Evolutionary conservation across 2,888 invertebrate species (phyloP).

Genomic region (Chromoteleia sp.): DNA sequence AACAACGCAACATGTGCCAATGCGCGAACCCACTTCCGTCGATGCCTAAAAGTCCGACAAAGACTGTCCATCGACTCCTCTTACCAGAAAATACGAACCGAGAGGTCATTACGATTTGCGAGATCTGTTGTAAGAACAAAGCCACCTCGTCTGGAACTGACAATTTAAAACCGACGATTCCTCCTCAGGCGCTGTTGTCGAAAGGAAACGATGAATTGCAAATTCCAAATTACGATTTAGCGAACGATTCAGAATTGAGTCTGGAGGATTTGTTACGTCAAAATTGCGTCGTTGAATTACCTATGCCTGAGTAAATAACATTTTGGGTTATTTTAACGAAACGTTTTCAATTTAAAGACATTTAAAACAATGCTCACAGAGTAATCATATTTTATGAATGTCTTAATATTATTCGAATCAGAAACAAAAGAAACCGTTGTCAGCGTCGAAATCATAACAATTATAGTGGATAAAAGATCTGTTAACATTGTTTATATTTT

Average conservation of each 20-base stretch:
- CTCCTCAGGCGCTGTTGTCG: background rate
- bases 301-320: conserved; percentile 86
- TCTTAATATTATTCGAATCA: no score
- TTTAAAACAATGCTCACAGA: no score
- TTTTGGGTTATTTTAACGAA: background rate
- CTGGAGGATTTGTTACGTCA: conserved; percentile 81
- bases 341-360: no score
- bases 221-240: conserved; percentile 19
- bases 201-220: conserved; percentile 32
- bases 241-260: conserved; percentile 72
- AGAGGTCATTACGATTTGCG: conserved; percentile 20
- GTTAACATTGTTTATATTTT: no score
- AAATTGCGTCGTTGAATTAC: conserved; percentile 86
- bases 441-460: no score
- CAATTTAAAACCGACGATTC: background rate
- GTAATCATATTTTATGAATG: no score
- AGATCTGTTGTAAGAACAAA: conserved; percentile 49
- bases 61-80: conserved; percentile 57
- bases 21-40: conserved; percentile 48
- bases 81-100: conserved; percentile 32
- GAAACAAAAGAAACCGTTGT: no score
- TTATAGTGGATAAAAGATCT: no score
- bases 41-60: conserved; percentile 45
- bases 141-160: background rate
- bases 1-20: conserved; percentile 62